These are phyloP conservation scores for Halcyon senegalensis DNA, from an alignment of 2,113 vertebrate species.

Conservation along the genomic window DNA sequence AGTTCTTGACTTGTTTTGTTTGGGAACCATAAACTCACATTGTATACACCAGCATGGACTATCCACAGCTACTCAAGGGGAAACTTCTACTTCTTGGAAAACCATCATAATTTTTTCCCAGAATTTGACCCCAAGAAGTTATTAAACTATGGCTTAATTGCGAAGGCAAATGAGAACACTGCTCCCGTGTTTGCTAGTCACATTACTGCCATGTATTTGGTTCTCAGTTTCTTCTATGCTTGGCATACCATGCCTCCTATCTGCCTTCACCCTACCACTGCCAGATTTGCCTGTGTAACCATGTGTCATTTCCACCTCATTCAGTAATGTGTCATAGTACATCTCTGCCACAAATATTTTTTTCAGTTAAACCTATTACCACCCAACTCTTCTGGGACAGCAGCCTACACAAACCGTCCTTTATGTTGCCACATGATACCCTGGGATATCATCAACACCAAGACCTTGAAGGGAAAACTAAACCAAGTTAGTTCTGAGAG, in stretches of 20 bases:
- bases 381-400: background rate
- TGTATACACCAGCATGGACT: background rate
- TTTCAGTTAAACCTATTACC: background rate
- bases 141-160: background rate
- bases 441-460: background rate
- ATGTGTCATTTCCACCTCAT: constrained; percentile 9
- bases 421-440: background rate
- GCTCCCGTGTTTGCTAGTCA: background rate
- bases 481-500: background rate
- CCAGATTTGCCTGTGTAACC: background rate
- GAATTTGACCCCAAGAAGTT: background rate
- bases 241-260: background rate
- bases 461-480: background rate
- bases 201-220: background rate
- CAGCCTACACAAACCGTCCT: background rate
- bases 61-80: background rate
- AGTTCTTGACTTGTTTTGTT: background rate
- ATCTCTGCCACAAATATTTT: background rate
- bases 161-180: background rate
- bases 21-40: background rate
- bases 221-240: background rate
- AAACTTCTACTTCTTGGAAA: constrained; percentile 13
- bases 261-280: background rate
- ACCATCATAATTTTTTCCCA: background rate
- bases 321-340: background rate